Base-by-base conservation (phyloP, 2,113 vertebrate genomes). In the Probosciger aterrimus region DNA sequence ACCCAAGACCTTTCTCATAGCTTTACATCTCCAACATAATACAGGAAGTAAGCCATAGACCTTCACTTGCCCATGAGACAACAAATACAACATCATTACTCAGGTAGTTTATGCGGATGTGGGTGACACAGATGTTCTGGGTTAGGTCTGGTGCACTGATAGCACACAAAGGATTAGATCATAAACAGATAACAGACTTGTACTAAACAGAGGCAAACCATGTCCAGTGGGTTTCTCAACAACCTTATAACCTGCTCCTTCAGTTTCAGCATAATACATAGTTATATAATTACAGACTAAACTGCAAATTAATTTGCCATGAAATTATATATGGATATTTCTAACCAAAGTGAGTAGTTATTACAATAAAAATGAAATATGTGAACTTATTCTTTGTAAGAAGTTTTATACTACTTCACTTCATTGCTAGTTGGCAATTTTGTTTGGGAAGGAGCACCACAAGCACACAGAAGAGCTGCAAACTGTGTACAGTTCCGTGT, bases 81-180 rank as follows among this genome's bases (percentile, higher is more conserved):
- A 70, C 43, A 33, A 70, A 31, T 23, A 62, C 5, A 41, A 9
- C 9, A 10, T 14, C 11, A 8, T 19, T 47, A 64, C 67, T 16
- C 2, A 16, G 30, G 47, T 18, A 41, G n/a, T 23, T 53, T 37
- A 28, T 1, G 1, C 5, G 10, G 5, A 7, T 4, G 44, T 6
- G 49, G 27, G 62, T 88, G 79, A 82, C 44, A 62, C 7, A 23
- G 37, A 31, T n/a, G 25, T 60, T 53, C 53, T 41, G 44, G 14
- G 39, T 49, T 47, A 79, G 68, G 60, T 18, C 39, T 83, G 23
- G 16, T 41, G 64, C 60, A 93, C 49, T 10, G 57, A 84, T 2
- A 90, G 78, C 28, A 86, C 33, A 53, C 18, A 16, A 52, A 86
- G 52, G 31, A 71, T 65, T 62, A 46, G 43, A 77, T 46, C 33